A percentile compares a stretch with the other conserved stretches of the same genome.
Evolutionary conservation across 2,888 invertebrate genomes (phyloP).

Genomic region (Phalera bucephala): DNA sequence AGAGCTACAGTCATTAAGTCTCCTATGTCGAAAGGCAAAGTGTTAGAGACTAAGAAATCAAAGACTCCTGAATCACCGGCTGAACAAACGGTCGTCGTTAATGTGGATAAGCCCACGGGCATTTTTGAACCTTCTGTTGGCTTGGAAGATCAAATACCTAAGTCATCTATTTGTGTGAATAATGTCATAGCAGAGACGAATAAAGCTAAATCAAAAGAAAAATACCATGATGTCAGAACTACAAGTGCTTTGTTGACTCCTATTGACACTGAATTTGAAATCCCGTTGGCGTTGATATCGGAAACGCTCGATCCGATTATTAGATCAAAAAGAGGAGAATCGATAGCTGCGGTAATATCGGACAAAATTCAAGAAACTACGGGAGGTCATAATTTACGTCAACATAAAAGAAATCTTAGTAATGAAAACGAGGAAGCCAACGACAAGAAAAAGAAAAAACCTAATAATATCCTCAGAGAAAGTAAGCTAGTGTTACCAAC

Average conservation of each 20-base stretch:
- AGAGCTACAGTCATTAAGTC: constrained; percentile 84
- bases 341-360: constrained; percentile 73
- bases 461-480: constrained; percentile 67
- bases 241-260: constrained; percentile 49
- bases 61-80: constrained; percentile 49
- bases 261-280: constrained; percentile 71
- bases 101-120: constrained; percentile 84
- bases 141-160: constrained; percentile 86
- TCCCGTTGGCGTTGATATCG: constrained; percentile 66
- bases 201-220: constrained; percentile 62
- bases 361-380: constrained; percentile 76
- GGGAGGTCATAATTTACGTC: constrained; percentile 72
- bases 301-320: constrained; percentile 67
- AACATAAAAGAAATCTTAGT: constrained; percentile 67
- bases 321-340: constrained; percentile 71
- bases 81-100: constrained; percentile 59
- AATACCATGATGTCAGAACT: constrained; percentile 45
- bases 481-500: constrained; percentile 72
- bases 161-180: constrained; percentile 78
- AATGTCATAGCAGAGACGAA: constrained; percentile 59
- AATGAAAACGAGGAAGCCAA: constrained; percentile 62
- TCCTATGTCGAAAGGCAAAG: constrained; percentile 77
- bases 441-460: constrained; percentile 71
- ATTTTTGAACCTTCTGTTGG: constrained; percentile 88
- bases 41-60: constrained; percentile 71